Conservation (phyloP, 2,888 invertebrate genomes). For the Scaptomyza parva region DNA sequence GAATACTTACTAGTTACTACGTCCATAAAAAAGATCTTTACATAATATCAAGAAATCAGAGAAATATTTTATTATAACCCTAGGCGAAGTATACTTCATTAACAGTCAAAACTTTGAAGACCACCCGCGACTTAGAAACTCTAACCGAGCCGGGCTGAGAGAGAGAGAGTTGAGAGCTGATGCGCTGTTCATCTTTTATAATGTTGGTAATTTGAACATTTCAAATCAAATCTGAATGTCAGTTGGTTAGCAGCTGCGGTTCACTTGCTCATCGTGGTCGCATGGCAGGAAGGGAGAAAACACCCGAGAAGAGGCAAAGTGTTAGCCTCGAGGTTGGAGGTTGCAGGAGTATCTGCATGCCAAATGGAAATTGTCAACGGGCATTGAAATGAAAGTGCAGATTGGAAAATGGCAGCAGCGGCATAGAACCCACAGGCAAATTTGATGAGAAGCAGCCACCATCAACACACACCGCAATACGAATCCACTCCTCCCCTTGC, state of each 20-base stretch:
- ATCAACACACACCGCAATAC: constrained; percentile 22
- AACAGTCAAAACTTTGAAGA: constrained; percentile 5
- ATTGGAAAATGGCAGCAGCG: constrained; percentile 67
- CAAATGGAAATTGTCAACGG: constrained; percentile 77
- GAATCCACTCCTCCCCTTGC: constrained; percentile 14
- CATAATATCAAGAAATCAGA: too few relatives aligned
- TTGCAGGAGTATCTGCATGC: constrained; percentile 34
- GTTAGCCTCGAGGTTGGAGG: constrained; percentile 1
- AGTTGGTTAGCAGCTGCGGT: constrained; percentile 77
- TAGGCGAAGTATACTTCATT: background rate
- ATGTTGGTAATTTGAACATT: constrained; percentile 78
- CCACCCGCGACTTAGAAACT: constrained; percentile 18
- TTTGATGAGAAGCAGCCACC: constrained; percentile 66
- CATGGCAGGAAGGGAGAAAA: background rate
- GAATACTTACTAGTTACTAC: too few relatives aligned
- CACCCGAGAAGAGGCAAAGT: background rate
- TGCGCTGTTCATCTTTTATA: constrained; percentile 73
- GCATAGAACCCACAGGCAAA: constrained; percentile 56
- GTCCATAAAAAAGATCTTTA: too few relatives aligned
- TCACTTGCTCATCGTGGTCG: constrained; percentile 46
- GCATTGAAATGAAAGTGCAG: constrained; percentile 77
- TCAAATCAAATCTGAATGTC: constrained; percentile 79
- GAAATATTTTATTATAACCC: too few relatives aligned
- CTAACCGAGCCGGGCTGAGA: constrained; percentile 15
- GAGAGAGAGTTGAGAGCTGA: constrained; percentile 43